These are phyloP conservation scores for Gonioctena quinquepunctata DNA, from an alignment of 1,140 invertebrate genomes.

Conservation along the genomic window DNA sequence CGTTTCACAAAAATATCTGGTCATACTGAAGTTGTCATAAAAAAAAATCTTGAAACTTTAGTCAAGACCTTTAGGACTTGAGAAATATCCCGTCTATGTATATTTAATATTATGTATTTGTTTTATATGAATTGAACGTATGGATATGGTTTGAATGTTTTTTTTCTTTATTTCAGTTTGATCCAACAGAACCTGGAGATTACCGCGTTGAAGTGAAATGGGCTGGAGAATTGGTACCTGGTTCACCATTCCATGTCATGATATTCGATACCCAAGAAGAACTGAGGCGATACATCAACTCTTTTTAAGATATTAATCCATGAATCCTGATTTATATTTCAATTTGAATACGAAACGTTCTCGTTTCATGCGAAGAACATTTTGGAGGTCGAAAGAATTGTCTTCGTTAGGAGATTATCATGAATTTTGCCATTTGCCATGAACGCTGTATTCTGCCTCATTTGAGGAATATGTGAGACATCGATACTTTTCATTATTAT, in stretches of 20 bases:
- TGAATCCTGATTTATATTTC: not conserved
- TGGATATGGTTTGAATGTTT: no score
- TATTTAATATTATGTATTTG: no score
- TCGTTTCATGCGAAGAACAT: not conserved
- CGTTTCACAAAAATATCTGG: no score
- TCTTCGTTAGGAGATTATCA: no score
- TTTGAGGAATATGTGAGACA: not conserved
- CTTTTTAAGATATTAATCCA: constrained; percentile 52
- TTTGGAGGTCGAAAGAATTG: not conserved
- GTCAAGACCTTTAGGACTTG: no score
- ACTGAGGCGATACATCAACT: constrained; percentile 69
- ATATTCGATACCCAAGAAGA: constrained; percentile 99
- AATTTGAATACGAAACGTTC: not conserved
- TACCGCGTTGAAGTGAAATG: constrained; percentile 98
- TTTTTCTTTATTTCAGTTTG: constrained; percentile 63
- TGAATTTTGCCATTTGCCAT: not conserved
- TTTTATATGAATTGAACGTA: no score
- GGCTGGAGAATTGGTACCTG: constrained; percentile 96
- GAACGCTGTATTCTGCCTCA: not conserved
- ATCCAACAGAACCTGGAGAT: constrained; percentile 97
- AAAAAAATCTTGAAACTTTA: no score
- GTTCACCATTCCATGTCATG: constrained; percentile 97
- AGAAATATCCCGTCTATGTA: no score
- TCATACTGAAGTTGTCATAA: no score
- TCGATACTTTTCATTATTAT: not conserved